Evolutionary conservation across 2,888 invertebrate genomes (phyloP).

Genomic region (Dasysyrphus tricinctus): DNA sequence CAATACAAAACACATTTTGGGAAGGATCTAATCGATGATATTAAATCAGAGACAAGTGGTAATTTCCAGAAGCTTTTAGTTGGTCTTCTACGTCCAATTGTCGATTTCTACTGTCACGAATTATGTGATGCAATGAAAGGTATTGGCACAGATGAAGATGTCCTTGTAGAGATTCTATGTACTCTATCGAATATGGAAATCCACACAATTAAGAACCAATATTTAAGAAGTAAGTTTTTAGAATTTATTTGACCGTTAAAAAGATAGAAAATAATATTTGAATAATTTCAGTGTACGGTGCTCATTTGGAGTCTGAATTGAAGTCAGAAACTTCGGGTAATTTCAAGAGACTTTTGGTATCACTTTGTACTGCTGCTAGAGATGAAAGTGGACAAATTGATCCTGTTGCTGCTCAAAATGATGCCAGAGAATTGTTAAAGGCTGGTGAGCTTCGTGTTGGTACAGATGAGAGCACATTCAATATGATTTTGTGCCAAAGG

Average conservation of each 20-base stretch:
- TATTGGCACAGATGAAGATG: conserved; percentile 92
- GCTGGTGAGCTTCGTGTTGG: conserved; percentile 89
- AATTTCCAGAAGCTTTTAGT: conserved; percentile 93
- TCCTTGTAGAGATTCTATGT: conserved; percentile 94
- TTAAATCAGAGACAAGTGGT: conserved; percentile 95
- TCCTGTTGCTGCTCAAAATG: conserved; percentile 88
- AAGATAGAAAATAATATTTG: background rate
- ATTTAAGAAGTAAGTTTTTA: conserved; percentile 88
- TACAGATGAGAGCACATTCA: conserved; percentile 94
- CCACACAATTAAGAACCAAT: conserved; percentile 90
- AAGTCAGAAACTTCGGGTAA: conserved; percentile 95
- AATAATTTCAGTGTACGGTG: conserved; percentile 88
- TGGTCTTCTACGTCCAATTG: conserved; percentile 92
- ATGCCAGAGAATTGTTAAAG: conserved; percentile 91
- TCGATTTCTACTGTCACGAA: conserved; percentile 91
- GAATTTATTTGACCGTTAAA: background rate
- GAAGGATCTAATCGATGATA: conserved; percentile 90
- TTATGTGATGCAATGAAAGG: conserved; percentile 93
- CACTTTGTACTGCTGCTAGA: conserved; percentile 88
- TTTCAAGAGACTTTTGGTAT: conserved; percentile 94
- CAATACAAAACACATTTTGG: conserved; percentile 83
- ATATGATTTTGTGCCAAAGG: conserved; percentile 92
- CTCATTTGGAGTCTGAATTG: conserved; percentile 91
- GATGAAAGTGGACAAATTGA: conserved; percentile 91
- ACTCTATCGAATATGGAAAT: conserved; percentile 94